Evolutionary conservation across 2,113 vertebrate genomes (phyloP).

Genomic region (Phyllostomus hastatus): DNA sequence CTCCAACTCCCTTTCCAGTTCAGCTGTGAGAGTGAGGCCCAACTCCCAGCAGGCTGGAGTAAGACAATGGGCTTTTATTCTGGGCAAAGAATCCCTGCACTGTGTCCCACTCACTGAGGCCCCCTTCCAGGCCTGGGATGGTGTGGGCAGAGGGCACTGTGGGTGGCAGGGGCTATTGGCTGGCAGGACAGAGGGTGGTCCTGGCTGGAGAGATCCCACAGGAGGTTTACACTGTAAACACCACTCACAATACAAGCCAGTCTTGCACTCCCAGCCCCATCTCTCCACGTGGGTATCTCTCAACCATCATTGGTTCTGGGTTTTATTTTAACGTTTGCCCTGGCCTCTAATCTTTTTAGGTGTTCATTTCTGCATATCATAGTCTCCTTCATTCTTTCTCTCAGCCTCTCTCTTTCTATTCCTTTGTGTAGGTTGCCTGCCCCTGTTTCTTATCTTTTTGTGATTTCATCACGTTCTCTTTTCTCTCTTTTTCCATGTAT

Average conservation of each 20-base stretch:
- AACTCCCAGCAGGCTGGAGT: conserved; percentile 3
- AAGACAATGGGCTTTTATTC: conserved; percentile 69
- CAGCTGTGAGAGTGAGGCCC: conserved; percentile 50
- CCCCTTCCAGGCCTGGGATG: conserved; percentile 5
- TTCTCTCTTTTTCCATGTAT: background rate
- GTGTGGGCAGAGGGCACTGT: background rate
- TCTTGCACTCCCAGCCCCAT: background rate
- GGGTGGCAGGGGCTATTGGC: background rate
- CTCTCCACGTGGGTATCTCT: background rate
- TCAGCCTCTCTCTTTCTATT: background rate
- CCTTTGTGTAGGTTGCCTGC: background rate
- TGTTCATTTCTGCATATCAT: background rate
- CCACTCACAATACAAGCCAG: background rate
- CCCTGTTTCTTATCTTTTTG: background rate
- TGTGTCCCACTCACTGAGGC: conserved; percentile 55
- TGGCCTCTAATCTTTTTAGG: background rate
- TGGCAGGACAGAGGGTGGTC: background rate
- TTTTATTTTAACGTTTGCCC: background rate
- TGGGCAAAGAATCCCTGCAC: conserved; percentile 60
- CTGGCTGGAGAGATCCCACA: conserved; percentile 4
- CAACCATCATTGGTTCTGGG: background rate
- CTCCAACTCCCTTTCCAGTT: background rate
- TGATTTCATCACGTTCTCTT: background rate
- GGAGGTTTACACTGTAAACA: conserved; percentile 20
- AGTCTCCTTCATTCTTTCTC: background rate